A percentile compares a stretch with the other conserved stretches of the same genome.
Evolutionary conservation across 2,888 invertebrate species (phyloP).

Genomic region (Drosophila ustulata): DNA sequence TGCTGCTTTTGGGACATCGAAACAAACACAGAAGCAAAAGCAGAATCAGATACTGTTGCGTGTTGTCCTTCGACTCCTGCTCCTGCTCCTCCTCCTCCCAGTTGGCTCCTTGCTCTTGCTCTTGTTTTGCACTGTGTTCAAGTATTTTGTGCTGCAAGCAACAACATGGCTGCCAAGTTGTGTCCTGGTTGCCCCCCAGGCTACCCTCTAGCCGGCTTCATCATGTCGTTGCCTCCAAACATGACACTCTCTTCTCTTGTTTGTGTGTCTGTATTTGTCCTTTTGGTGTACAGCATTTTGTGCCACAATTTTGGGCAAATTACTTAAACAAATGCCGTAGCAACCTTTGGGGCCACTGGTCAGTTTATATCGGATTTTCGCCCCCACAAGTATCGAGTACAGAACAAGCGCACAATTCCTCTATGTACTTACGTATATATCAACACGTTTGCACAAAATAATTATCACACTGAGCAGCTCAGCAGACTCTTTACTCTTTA

Average conservation of each 20-base stretch:
- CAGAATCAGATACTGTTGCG: constrained; percentile 53
- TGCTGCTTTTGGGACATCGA: constrained; percentile 55
- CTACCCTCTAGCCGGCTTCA: constrained; percentile 18
- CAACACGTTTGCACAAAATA: constrained; percentile 1
- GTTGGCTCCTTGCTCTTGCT: constrained; percentile 12
- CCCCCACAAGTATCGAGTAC: constrained; percentile 3
- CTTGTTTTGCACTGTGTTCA: constrained; percentile 26
- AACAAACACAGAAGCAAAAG: constrained; percentile 20
- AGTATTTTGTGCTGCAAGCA: constrained; percentile 47
- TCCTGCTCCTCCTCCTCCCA: not conserved
- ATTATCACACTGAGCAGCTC: not conserved
- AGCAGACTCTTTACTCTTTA: not conserved
- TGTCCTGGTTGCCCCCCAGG: constrained; percentile 13
- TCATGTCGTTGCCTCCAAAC: constrained; percentile 51
- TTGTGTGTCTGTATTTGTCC: constrained; percentile 22
- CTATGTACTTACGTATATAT: not conserved
- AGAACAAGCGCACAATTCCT: not conserved
- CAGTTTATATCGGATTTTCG: constrained; percentile 17
- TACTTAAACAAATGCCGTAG: constrained; percentile 70
- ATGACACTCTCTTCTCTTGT: constrained; percentile 42
- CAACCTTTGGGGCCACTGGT: constrained; percentile 28
- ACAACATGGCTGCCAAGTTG: constrained; percentile 58
- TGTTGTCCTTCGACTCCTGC: constrained; percentile 15
- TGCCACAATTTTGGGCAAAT: constrained; percentile 71
- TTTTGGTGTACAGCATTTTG: constrained; percentile 63